Percentiles rank a stretch among this genome's conserved stretches.
Conservation (phyloP, 2,797 vertebrate genomes). For the Sebastes itinus region DNA sequence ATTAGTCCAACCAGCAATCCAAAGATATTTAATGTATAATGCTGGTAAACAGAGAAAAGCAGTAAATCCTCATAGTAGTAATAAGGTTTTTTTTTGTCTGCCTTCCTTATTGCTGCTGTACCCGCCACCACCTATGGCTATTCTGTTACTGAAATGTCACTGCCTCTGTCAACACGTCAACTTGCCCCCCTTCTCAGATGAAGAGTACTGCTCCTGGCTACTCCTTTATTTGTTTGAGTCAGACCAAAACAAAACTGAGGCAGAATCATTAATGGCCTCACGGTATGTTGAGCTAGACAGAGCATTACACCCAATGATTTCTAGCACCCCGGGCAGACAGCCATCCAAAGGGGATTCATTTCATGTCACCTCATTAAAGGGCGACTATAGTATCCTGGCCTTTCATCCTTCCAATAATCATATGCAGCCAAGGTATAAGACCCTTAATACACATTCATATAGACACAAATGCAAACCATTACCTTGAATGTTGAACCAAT, state of each 20-base stretch:
- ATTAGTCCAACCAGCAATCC: neutral
- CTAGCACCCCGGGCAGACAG: neutral
- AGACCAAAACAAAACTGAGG: neutral
- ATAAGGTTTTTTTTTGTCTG: neutral
- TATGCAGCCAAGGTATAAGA: neutral
- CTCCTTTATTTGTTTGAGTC: conserved; percentile 5
- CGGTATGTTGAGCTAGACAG: neutral
- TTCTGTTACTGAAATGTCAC: conserved; percentile 20
- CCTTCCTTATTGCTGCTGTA: neutral
- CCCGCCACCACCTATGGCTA: neutral
- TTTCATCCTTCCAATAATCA: neutral
- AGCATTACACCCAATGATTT: neutral
- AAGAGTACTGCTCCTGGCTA: conserved; percentile 7
- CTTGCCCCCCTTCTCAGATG: neutral
- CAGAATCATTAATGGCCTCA: neutral
- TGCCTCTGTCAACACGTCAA: conserved; percentile 14
- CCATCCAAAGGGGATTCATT: neutral
- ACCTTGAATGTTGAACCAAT: neutral
- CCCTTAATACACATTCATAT: neutral
- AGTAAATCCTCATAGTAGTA: neutral
- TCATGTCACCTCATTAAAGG: neutral
- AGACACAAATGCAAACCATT: neutral
- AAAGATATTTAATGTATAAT: neutral
- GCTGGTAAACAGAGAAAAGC: neutral
- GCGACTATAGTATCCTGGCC: neutral